Evolutionary conservation across 2,797 vertebrate species (phyloP), one percentile per base, ranked within the genome.

Genomic region (Coreius guichenoti): DNA sequence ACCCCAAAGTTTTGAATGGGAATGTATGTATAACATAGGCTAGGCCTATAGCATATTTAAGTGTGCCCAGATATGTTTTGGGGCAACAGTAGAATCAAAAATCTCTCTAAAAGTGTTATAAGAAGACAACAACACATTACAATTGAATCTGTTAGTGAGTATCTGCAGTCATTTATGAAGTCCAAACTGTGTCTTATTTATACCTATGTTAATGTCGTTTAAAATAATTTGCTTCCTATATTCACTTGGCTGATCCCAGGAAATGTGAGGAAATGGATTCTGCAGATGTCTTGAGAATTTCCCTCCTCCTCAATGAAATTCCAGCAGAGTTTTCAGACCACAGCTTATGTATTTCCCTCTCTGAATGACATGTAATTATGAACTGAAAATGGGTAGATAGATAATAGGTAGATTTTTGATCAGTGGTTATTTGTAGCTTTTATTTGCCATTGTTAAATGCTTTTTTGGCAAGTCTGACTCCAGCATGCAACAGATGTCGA

Each of bases 221-320:
- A n/a, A 83, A 82, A 51, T 54, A 88, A 82, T 13, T 13, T 51
- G 56, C 67, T 88, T 69, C 58, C 29, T 29, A 87, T 58, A 81
- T 68, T 87, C 58, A 63, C 49, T 85, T 87, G 90, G 86, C 85
- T 85, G 83, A 87, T 91, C 51, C 87, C 89, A 89, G 77, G 70
- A 26, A 63, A 87, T 86, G 75, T 82, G 83, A 91, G 92, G 90
- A 93, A 94, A 95, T 95, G 75, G 4, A 56, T 94, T 94, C 90
- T 85, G 89, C 94, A 94, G 83, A 89, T 94, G 94, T 92, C 73
- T 12, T 16, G 86, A 81, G 58, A 56, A 86, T 85, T 61, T 74
- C 73, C 79, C 61, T 67, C 31, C 70, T n/a, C 56, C 63, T 79
- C 43, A 77, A 49, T 47, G 23, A 26, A 21, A 69, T 31, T 65